Evolutionary conservation across 2,797 vertebrate species (phyloP), one percentile per base, ranked within the genome.

Genomic region (Gymnocypris eckloni): DNA sequence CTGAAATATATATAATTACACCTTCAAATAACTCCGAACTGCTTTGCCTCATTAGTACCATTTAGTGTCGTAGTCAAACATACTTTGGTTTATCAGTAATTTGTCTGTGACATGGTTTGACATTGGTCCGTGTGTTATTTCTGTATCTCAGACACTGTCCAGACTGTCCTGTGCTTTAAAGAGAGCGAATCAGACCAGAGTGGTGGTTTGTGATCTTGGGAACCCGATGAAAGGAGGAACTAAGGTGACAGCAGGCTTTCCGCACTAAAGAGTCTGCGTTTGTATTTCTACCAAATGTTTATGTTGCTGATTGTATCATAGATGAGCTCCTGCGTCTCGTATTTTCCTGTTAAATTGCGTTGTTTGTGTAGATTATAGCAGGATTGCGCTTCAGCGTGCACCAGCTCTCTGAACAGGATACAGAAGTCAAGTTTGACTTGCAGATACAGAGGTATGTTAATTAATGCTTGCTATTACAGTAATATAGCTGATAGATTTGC

Each of bases 151-250:
- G 95, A 83, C 83, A 0, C 91, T 97, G 78, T 95, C 96, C 83
- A 95, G 97, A 81, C 93, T 99, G 43, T 98, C 97, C 0, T 99
- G 98, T 90, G 97, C 97, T 0, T 98, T 97, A 92, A 99, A 98
- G 93, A 97, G 93, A 54, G 98, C 98, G 89, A 99, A 99, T 91
- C 95, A 97, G 92, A 99, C 97, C 83, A 96, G 97, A 82, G 93
- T 97, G 92, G 97, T 99, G 16, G 97, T 98, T 41, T 99, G 98
- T 93, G 98, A 99, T 90, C 96, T 99, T 87, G 98, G 98, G 79
- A 99, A 99, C 92, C 98, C 98, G 54, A 99, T 99, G 98, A 99
- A 99, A 91, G 96, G 95, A 81, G 97, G 96, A 90, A 97, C 97
- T 48, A 97, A 97, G 93, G 96, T 97, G 43, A 81, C 22, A 59